These are phyloP conservation scores for Mongoloraphidia duomilia DNA, from an alignment of 2,888 invertebrate species.

Conservation along the genomic window DNA sequence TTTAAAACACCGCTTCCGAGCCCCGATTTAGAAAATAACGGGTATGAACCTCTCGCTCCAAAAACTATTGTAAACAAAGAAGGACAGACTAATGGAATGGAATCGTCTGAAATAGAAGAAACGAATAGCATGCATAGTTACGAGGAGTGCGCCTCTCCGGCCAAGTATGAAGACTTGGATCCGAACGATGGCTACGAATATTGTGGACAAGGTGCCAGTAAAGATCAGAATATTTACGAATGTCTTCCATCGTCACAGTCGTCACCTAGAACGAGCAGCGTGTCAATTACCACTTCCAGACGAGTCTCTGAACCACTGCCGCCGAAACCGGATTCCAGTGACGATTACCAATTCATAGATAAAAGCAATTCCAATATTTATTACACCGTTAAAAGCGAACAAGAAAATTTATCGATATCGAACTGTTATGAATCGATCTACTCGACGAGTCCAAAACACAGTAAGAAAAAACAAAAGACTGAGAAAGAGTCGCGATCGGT, in stretches of 20 bases:
- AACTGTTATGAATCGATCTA: constrained; percentile 44
- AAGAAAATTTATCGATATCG: constrained; percentile 31
- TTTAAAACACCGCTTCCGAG: constrained; percentile 9
- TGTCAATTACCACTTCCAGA: constrained; percentile 21
- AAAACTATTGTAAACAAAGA: no score
- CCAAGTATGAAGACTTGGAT: constrained; percentile 32
- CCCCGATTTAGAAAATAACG: not conserved
- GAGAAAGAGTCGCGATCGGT: constrained; percentile 4
- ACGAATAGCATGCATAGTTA: constrained; percentile 35
- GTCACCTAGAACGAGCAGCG: constrained; percentile 19
- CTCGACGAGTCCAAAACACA: constrained; percentile 13
- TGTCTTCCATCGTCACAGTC: constrained; percentile 22
- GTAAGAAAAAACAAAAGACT: constrained; percentile 5
- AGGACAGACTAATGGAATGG: no score
- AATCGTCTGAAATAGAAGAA: constrained; percentile 12
- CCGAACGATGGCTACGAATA: constrained; percentile 37
- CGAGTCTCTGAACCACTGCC: constrained; percentile 34
- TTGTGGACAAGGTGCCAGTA: constrained; percentile 21
- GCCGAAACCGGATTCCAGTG: constrained; percentile 35
- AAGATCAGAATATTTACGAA: not conserved
- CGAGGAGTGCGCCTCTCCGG: constrained; percentile 33
- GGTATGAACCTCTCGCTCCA: no score
- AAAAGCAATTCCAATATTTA: constrained; percentile 40
- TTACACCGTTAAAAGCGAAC: constrained; percentile 43
- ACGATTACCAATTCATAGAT: constrained; percentile 36